Conservation (phyloP, 1,140 invertebrate species). For the Lucilia sericata region DNA sequence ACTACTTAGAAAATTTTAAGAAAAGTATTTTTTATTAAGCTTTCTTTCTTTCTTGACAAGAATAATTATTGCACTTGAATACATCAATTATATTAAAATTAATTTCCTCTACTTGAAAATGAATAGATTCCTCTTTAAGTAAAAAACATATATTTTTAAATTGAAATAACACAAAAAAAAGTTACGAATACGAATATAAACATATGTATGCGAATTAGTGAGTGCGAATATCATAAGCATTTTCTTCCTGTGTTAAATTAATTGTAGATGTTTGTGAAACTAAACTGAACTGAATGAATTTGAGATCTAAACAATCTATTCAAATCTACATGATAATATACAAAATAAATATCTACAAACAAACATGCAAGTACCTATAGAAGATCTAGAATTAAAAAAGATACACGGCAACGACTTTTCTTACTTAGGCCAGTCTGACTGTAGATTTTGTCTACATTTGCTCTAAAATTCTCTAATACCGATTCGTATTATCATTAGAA, state of each 20-base stretch:
- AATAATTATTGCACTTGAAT: conserved; percentile 27
- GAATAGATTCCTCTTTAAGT: conserved; percentile 38
- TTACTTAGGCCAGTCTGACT: background rate
- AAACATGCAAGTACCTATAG: background rate
- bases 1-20: background rate
- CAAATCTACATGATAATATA: conserved; percentile 29
- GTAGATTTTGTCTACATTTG: background rate
- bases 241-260: conserved; percentile 39
- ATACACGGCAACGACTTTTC: background rate
- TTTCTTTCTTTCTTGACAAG: background rate
- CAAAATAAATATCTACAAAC: background rate
- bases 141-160: background rate
- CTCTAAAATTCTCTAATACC: background rate
- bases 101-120: conserved; percentile 40
- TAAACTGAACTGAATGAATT: conserved; percentile 25
- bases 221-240: conserved; percentile 23
- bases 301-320: conserved; percentile 32
- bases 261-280: conserved; percentile 27
- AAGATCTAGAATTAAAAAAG: background rate
- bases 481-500: background rate
- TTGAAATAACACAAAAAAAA: background rate
- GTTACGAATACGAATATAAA: conserved; percentile 4
- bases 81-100: conserved; percentile 32
- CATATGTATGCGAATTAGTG: conserved; percentile 14
- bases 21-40: background rate